Evolutionary conservation across 2,888 invertebrate species (phyloP).

Genomic region (Mythimna albipuncta): DNA sequence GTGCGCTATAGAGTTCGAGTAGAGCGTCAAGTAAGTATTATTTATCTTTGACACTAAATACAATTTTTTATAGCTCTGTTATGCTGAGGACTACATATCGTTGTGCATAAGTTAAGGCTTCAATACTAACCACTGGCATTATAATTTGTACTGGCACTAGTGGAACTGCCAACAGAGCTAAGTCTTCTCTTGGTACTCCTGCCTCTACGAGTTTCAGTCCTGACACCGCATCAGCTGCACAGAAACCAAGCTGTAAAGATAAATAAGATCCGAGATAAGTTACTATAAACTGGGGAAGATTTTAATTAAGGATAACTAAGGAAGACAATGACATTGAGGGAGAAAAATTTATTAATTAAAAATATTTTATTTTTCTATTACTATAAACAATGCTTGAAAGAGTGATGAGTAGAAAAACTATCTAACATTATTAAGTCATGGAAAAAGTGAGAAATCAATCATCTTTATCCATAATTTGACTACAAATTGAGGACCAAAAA

Average conservation of each 20-base stretch:
- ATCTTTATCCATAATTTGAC: no score
- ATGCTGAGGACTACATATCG: background rate
- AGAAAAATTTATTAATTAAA: no score
- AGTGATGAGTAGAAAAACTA: no score
- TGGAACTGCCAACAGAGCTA: constrained; percentile 98
- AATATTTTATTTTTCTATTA: no score
- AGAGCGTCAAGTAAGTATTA: no score
- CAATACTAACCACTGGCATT: constrained; percentile 94
- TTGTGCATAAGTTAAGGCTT: background rate
- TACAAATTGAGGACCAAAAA: no score
- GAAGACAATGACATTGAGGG: no score
- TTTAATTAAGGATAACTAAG: no score
- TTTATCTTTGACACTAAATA: background rate
- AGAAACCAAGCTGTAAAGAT: constrained; percentile 95
- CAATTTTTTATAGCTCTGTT: background rate
- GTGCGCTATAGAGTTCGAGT: no score
- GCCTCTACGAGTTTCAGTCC: constrained; percentile 98
- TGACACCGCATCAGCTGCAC: constrained; percentile 98
- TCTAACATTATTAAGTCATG: no score
- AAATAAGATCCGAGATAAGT: background rate
- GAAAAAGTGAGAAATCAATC: no score
- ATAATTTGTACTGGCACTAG: constrained; percentile 98
- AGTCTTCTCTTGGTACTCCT: constrained; percentile 98
- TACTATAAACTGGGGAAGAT: background rate
- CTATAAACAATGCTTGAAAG: no score